Evolutionary conservation across 2,888 invertebrate species (phyloP), one percentile per base, ranked within the genome.

Genomic region (Drosophila pegasa): DNA sequence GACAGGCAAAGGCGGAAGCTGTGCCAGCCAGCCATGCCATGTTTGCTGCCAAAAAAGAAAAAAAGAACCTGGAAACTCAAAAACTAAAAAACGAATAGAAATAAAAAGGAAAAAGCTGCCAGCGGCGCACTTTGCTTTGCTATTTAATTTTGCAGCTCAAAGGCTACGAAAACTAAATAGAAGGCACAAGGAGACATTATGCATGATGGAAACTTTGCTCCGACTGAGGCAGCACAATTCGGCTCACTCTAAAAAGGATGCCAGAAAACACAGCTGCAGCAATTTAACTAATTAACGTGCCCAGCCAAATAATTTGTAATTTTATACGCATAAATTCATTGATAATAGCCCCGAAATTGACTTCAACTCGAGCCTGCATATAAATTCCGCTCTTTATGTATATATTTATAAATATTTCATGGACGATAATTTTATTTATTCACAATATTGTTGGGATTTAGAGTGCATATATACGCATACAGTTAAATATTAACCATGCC

Each of bases 91-190:
- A n/a, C n/a, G 29, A 16, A 43, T 8, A 33, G n/a, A 3, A 8
- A 29, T 2, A 33, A 5, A 33, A 38, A 31, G 12, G 38, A 55
- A 51, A 51, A 63, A 61, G 57, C 66, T 77, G 71, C 75, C 48
- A 71, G 67, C 78, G 69, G 64, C 65, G 84, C 83, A 84, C 89
- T 84, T 80, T 88, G 85, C 87, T 77, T 72, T 84, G 78, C 87
- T 84, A 88, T 84, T 84, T 87, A 87, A 84, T 84, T 89, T 89
- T 81, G 84, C 63, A 71, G 73, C 89, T 84, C 84, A 89, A 84
- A 84, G 86, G 89, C 75, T 65, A 80, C 71, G 45, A 58, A 83
- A 86, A 80, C 83, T 76, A 58, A 60, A 35, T 50, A 45, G 25
- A 37, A 16, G 29, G 59, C 47, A 25, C 51, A 22, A 38, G 59